Evolutionary conservation across 2,113 vertebrate genomes (phyloP).

Genomic region (Pseudopipra pipra): DNA sequence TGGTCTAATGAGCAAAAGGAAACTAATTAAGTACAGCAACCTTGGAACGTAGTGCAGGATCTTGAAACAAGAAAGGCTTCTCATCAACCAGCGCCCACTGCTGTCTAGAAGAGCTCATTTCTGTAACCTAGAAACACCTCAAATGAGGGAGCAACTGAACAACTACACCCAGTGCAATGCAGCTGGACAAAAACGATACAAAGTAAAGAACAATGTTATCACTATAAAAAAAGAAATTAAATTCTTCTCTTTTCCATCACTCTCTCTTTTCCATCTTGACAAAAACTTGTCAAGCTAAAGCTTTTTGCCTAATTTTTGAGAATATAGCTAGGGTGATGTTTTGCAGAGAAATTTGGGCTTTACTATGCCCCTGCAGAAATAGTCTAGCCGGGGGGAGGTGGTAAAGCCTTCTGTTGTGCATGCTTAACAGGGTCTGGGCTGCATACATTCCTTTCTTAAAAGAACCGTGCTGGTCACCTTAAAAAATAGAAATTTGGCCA

Average conservation of each 20-base stretch:
- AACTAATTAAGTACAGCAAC: not conserved
- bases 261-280: not conserved
- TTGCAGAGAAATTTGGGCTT: not conserved
- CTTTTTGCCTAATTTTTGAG: not conserved
- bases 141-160: not conserved
- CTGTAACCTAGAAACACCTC: not conserved
- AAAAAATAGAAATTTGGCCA: not conserved
- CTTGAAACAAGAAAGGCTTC: not conserved
- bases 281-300: not conserved
- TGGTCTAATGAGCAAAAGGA: not conserved
- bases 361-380: not conserved
- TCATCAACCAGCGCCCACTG: not conserved
- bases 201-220: not conserved
- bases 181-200: accelerated
- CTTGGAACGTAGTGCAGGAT: not conserved
- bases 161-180: not conserved
- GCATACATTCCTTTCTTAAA: not conserved
- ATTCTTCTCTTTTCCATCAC: not conserved
- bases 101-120: not conserved
- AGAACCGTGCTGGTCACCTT: not conserved
- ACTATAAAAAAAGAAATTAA: not conserved
- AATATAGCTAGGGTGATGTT: not conserved
- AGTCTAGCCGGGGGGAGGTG: not conserved
- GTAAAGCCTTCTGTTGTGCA: not conserved
- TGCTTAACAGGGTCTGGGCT: not conserved